Evolutionary conservation across 2,113 vertebrate genomes (phyloP), one percentile per base, ranked within the genome.

Genomic region (Danionella cerebrum): DNA sequence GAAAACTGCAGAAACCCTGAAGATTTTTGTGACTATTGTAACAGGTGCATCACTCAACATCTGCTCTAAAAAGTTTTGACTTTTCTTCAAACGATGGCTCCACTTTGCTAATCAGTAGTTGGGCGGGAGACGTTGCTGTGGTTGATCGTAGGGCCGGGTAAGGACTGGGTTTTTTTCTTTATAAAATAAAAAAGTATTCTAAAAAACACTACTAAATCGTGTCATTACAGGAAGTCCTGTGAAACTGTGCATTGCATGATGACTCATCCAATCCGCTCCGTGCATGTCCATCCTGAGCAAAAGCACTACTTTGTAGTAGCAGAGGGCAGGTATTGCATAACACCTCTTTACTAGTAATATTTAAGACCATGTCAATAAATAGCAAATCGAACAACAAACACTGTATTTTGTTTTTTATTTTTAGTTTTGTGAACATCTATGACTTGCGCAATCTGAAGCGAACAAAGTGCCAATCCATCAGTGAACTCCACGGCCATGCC

Each of bases 291-390:
- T 62, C 94, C 95, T 0, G 2, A 90, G 50, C 67, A 85, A 1
- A 90, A 67, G 24, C 89, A 96, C 1, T 92, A 92, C 74, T 90
- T 95, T 72, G 11, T 90, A 3, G 88, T 89, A 24, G 88, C 93
- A 36, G 90, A 89, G 74, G 78, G 57, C 0, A 24, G 39, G 94
- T 95, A 85, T 0, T 85, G 77, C 29, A 19, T 9, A 35, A 27
- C 12, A 35, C 3, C 29, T 29, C 10, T 33, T 3, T 4, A 21
- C 10, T 24, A 57, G 6, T 33, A 53, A 29, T 18, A 5, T 27
- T 22, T 19, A 0, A 12, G 0, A 1, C 4, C 3, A 24, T 44
- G 69, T 68, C 9, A 2, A 21, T 35, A n/a, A n/a, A n/a, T n/a
- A n/a, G n/a, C n/a, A n/a, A n/a, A n/a, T n/a, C n/a, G n/a, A n/a